Evolutionary conservation across 2,888 invertebrate genomes (phyloP), one percentile per base, ranked within the genome.

Genomic region (Drosophila sordidula): DNA sequence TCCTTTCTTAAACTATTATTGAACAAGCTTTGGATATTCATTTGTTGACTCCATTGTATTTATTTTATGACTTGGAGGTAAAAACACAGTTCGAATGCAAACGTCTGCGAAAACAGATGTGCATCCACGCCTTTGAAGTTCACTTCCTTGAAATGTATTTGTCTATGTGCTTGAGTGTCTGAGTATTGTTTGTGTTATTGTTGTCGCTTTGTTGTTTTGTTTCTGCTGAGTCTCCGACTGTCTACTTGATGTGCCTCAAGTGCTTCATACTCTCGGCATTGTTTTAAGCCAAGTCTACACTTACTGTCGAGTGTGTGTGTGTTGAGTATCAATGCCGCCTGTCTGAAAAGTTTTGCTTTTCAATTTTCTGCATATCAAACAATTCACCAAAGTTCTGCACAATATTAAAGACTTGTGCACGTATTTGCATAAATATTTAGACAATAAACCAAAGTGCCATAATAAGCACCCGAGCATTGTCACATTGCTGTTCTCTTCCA

Each of bases 361-460:
- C 83, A 85, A 87, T 85, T 87, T 85, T 77, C 83, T 79, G 80
- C 82, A 77, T 85, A 75, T 77, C 74, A 74, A 76, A 56, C 82
- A 85, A 77, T 79, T 78, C 73, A 16, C 6, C 45, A 73, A 71
- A 89, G 61, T 78, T 61, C 18, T 45, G 51, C 59, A 58, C 52
- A 25, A 75, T 70, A 78, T 87, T 85, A 89, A 85, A 81, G 85
- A 79, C 87, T 85, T 89, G 57, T 61, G 73, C 76, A 89, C 66
- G 82, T 85, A 73, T 87, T 87, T 85, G 85, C 80, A 89, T 85
- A 87, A 87, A 85, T 85, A 85, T 85, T 85, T 74, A 46, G 39
- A 58, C 68, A 84, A 81, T 71, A 80, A 76, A 69, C 49, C 57
- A 38, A 50, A 69, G 59, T 63, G 58, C 38, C 52, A 52, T 65